A percentile compares a stretch with the other conserved stretches of the same genome.
Evolutionary conservation across 2,113 vertebrate genomes (phyloP).

Genomic region (Rhynchomys soricoides): DNA sequence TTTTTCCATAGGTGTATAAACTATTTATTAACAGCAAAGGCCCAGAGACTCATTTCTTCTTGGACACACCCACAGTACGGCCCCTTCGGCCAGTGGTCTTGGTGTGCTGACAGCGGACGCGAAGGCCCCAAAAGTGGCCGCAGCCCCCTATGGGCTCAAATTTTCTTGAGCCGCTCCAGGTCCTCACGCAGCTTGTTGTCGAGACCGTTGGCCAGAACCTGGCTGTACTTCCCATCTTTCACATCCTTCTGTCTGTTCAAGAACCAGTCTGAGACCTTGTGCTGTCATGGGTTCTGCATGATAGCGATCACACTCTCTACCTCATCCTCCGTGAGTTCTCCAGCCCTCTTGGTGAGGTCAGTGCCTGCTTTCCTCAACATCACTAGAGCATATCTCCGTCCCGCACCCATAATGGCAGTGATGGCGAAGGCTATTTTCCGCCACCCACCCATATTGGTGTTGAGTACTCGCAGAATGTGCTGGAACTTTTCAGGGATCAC

Average conservation of each 20-base stretch:
- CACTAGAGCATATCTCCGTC: constrained; percentile 94
- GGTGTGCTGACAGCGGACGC: constrained; percentile 95
- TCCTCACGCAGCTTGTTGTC: constrained; percentile 97
- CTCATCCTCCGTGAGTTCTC: constrained; percentile 95
- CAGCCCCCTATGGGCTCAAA: constrained; percentile 93
- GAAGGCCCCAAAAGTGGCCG: constrained; percentile 96
- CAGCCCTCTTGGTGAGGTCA: constrained; percentile 94
- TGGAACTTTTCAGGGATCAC: constrained; percentile 98
- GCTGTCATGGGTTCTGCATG: constrained; percentile 98
- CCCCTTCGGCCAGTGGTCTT: constrained; percentile 96
- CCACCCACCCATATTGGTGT: constrained; percentile 97
- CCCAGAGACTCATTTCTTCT: constrained; percentile 92
- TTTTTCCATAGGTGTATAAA: constrained; percentile 56
- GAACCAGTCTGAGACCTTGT: constrained; percentile 98
- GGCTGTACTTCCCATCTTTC: constrained; percentile 97
- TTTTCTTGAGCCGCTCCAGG: constrained; percentile 96
- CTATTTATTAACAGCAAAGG: constrained; percentile 75
- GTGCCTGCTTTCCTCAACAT: constrained; percentile 96
- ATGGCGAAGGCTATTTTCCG: constrained; percentile 97
- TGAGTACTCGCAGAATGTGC: constrained; percentile 97
- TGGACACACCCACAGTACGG: constrained; percentile 96
- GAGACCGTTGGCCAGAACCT: constrained; percentile 95
- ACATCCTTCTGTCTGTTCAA: constrained; percentile 97
- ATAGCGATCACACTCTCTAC: constrained; percentile 96
- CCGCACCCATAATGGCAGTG: constrained; percentile 97